These are phyloP conservation scores for Lochmaea crataegi DNA, from an alignment of 2,888 invertebrate genomes.

Conservation along the genomic window DNA sequence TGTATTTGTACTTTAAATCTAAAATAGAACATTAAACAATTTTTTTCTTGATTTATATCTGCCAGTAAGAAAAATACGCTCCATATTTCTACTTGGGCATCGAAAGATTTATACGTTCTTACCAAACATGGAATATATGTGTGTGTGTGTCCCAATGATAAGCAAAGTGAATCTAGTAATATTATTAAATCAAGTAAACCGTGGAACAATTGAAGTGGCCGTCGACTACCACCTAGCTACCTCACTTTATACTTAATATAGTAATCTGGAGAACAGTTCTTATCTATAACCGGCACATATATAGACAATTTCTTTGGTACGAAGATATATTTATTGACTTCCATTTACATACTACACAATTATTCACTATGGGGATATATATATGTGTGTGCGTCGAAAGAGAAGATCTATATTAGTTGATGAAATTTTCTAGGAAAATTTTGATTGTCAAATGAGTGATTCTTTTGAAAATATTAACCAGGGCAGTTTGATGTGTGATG, in stretches of 20 bases:
- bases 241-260: slow-evolving; percentile 43
- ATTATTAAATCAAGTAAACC: slow-evolving; percentile 40
- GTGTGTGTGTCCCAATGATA: slow-evolving; percentile 34
- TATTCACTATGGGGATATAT: slow-evolving; percentile 56
- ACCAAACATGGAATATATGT: not conserved
- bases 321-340: slow-evolving; percentile 56
- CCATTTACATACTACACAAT: slow-evolving; percentile 63
- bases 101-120: slow-evolving; percentile 2
- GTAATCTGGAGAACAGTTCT: slow-evolving; percentile 35
- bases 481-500: no score
- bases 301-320: slow-evolving; percentile 51
- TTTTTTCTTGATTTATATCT: not conserved
- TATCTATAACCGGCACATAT: slow-evolving; percentile 40
- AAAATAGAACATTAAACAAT: not conserved
- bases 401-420: slow-evolving; percentile 3
- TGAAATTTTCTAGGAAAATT: not conserved
- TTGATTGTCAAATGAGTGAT: no score
- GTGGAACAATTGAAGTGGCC: slow-evolving; percentile 39
- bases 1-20: no score
- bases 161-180: slow-evolving; percentile 43
- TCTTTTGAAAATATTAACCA: no score
- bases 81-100: not conserved
- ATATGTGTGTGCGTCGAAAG: slow-evolving; percentile 13
- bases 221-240: slow-evolving; percentile 42
- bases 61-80: not conserved